phyloP scores from a whole-genome alignment of 2,113 vertebrate species.

The Myrmecobius fasciatus region DNA sequence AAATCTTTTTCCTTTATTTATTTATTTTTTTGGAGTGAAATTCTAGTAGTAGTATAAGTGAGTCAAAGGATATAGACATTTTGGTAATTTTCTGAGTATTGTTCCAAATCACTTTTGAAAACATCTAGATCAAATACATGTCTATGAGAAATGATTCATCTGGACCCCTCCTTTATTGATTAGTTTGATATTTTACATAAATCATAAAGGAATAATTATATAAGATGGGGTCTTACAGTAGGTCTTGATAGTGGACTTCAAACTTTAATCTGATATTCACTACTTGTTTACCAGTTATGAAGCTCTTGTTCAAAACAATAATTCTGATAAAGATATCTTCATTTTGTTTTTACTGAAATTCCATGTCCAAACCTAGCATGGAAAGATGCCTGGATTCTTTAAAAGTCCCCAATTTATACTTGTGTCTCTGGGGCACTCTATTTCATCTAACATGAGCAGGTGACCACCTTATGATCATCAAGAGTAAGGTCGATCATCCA shows the following conservation, averaged over 20 bases:
- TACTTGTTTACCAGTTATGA: neutral
- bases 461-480: neutral
- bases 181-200: too few species aligned
- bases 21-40: neutral
- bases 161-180: too few species aligned
- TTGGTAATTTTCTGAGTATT: neutral
- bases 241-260: too few species aligned
- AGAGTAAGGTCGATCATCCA: neutral
- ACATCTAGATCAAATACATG: neutral
- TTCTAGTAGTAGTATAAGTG: neutral
- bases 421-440: neutral
- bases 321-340: neutral
- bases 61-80: neutral
- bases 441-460: neutral
- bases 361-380: neutral
- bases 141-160: neutral
- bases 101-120: neutral
- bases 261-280: too few species aligned
- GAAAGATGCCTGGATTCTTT: neutral
- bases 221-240: too few species aligned
- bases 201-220: too few species aligned
- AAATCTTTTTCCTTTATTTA: neutral
- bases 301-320: neutral
- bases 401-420: neutral
- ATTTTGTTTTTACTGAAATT: neutral